Evolutionary conservation across 2,888 invertebrate species (phyloP), one percentile per base, ranked within the genome.

Genomic region (Apotomis turbidana): DNA sequence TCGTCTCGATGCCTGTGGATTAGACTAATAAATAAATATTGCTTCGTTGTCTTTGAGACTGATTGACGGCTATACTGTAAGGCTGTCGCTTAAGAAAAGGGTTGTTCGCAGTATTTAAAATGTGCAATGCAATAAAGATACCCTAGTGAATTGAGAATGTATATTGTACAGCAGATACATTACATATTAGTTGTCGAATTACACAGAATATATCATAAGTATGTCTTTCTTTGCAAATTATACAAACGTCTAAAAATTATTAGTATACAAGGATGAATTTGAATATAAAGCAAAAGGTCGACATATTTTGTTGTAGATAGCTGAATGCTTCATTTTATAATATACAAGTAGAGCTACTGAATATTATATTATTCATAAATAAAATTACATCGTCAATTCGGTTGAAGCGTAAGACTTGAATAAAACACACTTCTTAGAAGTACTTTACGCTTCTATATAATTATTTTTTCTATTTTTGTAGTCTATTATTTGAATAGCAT

Each of bases 11-110:
- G 27, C 27, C 27, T 27, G 27, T 27, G 27, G 27, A 27, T 27
- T 2, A 78, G 79, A 79, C 77, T 71, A 79, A 79, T 78, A 74
- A 78, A 67, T 73, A 74, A 78, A 77, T 70, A 76, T 57, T 59
- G 78, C 81, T 84, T 84, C 78, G 79, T 81, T 76, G 70, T 73
- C 73, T 63, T 71, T 68, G 67, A 71, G 74, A 74, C 74, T 74
- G 74, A 74, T 55, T 36, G 64, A 49, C 55, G 57, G 41, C 67
- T 62, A 49, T 49, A 44, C 41, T n/a, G 55, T 51, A 51, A 57
- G 15, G 44, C 44, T n/a, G 49, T 55, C 15, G 63, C 60, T 59
- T 61, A 61, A 61, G 3, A 13, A 46, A 55, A 62, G 62, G 62
- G 57, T 62, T 70, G 10, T 49, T 51, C 38, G 63, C 71, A 71